Percentiles rank a stretch among this genome's conserved stretches.
Conservation (phyloP, 2,113 vertebrate genomes). For the Riparia riparia region DNA sequence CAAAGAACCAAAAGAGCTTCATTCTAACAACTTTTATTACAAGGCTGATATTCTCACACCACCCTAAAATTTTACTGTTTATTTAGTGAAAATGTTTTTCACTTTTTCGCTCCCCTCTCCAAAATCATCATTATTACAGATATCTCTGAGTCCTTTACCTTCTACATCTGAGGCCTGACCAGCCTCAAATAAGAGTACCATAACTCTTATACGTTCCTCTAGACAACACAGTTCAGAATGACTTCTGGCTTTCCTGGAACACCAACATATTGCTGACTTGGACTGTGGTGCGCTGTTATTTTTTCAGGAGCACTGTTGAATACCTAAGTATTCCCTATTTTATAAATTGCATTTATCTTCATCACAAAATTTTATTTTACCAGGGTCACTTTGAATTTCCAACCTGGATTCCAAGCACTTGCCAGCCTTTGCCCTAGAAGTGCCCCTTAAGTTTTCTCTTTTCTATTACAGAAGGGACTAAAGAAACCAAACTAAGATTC, state of each 20-base stretch:
- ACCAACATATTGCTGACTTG: not conserved
- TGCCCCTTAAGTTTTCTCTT: not conserved
- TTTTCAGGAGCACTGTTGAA: not conserved
- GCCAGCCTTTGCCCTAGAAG: not conserved
- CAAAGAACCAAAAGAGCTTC: not conserved
- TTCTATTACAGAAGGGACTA: not conserved
- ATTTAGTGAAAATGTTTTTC: not conserved
- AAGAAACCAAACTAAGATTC: not conserved
- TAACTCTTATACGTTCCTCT: not conserved
- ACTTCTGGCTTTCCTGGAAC: not conserved
- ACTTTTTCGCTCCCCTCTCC: not conserved
- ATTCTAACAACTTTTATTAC: not conserved
- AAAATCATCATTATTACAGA: not conserved
- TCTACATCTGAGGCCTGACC: not conserved
- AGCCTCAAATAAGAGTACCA: not conserved
- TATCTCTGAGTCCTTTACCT: not conserved
- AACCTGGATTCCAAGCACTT: not conserved
- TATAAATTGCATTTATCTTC: not conserved
- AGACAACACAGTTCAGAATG: not conserved
- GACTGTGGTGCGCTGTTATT: fast-evolving
- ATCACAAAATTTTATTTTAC: not conserved
- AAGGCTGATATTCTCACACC: not conserved
- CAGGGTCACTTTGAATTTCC: not conserved
- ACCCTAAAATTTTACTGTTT: not conserved
- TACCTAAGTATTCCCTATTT: not conserved